A percentile compares a stretch with the other conserved stretches of the same genome.
Evolutionary conservation across 2,888 invertebrate genomes (phyloP).

Genomic region (Hemithea aestivaria): DNA sequence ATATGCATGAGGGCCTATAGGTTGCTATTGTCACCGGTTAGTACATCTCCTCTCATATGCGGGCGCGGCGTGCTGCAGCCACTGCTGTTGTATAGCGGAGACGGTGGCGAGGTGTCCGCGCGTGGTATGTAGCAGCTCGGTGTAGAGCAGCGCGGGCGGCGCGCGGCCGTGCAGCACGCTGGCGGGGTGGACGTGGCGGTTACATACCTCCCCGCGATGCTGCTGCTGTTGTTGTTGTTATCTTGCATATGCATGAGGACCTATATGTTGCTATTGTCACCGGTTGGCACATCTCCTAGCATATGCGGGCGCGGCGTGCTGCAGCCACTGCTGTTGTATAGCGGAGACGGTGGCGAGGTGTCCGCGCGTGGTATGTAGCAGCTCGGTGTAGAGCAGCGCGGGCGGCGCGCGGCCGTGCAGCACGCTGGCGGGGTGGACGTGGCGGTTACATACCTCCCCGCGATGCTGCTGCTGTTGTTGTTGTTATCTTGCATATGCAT

Average conservation of each 20-base stretch:
- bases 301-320: constrained; percentile 56
- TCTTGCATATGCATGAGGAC: too few relatives aligned
- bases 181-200: constrained; percentile 88
- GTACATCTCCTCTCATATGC: too few relatives aligned
- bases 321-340: constrained; percentile 90
- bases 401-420: constrained; percentile 82
- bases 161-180: constrained; percentile 82
- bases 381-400: constrained; percentile 89
- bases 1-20: too few relatives aligned
- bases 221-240: too few relatives aligned
- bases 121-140: constrained; percentile 92
- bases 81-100: too few relatives aligned
- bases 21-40: too few relatives aligned
- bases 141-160: constrained; percentile 87
- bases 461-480: too few relatives aligned
- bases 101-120: constrained; percentile 89
- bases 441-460: constrained; percentile 72
- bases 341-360: constrained; percentile 89
- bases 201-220: constrained; percentile 74
- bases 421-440: constrained; percentile 91
- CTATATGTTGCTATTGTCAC: too few relatives aligned
- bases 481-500: too few relatives aligned
- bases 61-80: too few relatives aligned
- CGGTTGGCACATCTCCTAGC: constrained; percentile 52
- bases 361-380: constrained; percentile 90